Conservation (phyloP, 92 coral and sea anemone genomes). For the Porites cylindrica region DNA sequence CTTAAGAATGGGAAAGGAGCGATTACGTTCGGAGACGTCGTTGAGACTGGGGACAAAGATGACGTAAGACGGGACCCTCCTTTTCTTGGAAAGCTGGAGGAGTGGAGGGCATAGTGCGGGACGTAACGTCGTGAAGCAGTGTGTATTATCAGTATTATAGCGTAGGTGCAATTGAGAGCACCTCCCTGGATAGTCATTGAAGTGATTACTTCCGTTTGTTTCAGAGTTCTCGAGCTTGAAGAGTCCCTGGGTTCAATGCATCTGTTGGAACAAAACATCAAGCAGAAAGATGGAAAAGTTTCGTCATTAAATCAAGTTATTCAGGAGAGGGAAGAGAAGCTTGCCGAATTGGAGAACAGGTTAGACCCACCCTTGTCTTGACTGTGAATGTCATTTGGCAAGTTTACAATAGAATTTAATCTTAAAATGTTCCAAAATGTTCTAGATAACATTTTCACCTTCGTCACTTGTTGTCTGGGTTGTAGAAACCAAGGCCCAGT, state of each 20-base stretch:
- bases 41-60: no score
- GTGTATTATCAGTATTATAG: not conserved
- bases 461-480: no score
- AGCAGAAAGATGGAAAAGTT: constrained; percentile 82
- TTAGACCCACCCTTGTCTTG: constrained; percentile 3
- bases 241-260: constrained; percentile 75
- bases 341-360: constrained; percentile 90
- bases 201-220: not conserved
- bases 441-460: no score
- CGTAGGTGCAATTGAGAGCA: not conserved
- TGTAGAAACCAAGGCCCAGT: no score
- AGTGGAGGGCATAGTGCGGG: no score
- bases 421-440: no score
- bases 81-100: no score
- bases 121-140: no score
- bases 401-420: no score
- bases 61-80: no score
- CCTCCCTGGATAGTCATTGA: not conserved
- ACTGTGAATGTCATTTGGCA: not conserved
- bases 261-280: constrained; percentile 66
- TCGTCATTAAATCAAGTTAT: constrained; percentile 68
- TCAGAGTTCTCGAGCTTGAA: constrained; percentile 75
- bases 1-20: no score
- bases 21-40: no score
- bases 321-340: constrained; percentile 72